Base-by-base conservation (phyloP, 2,797 vertebrate species). In the Sebastes reedi region DNA sequence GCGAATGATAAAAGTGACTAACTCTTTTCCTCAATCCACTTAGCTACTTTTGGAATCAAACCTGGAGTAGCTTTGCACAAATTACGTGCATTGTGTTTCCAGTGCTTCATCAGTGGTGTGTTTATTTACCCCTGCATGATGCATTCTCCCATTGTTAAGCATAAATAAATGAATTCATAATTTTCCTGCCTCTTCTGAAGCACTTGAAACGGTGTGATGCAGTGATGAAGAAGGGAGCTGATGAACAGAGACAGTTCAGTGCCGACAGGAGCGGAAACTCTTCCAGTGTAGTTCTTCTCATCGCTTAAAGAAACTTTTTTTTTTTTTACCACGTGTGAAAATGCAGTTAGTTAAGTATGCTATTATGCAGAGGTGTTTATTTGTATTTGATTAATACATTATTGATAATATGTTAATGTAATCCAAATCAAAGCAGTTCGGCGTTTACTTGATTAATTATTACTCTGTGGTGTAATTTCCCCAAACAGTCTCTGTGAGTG, bases 1-100 rank as follows among this genome's bases (percentile, higher is more conserved):
- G 94, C 91, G 90, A 93, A 93, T 93, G 94, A 96, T 95, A 95
- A 95, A 95, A 95, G 92, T 93, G 92, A 94, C 93, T 92, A 94
- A 95, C 92, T 94, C 89, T 87, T 93, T 93, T 91, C 88, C 86
- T 82, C 94, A 93, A 96, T 95, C 94, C 95, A 95, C 94, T 96
- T 94, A 92, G 91, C 92, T 88, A 84, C 93, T 95, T 95, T 91
- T 88, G 88, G 88, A 95, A 92, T 95, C 91, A 91, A 88, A 90
- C 91, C 86, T 82, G 89, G 90, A 94, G 94, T 95, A 95, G 95
- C 95, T 96, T 96, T 95, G 94, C 95, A 95, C 92, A 96, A 95
- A 96, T 96, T 92, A 95, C 85, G 82, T 88, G 87, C 90, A 95
- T 96, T 95, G 94, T 95, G 94, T 92, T 94, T 92, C 66, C 79